Evolutionary conservation across 2,797 vertebrate species (phyloP).

Genomic region (Argya squamiceps): DNA sequence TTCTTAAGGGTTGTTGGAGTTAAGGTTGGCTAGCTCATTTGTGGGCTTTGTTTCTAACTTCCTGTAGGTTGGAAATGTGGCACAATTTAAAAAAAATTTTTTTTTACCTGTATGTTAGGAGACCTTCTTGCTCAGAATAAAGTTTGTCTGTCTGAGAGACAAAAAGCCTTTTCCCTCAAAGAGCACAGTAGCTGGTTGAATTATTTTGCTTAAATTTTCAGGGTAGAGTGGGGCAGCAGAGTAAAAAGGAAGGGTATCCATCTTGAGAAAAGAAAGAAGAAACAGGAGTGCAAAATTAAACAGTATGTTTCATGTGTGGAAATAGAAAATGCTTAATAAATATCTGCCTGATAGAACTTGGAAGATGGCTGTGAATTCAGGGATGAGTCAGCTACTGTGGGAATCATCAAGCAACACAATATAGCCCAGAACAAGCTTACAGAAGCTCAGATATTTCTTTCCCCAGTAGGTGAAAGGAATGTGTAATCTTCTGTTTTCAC

Average conservation of each 20-base stretch:
- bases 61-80: neutral
- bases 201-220: neutral
- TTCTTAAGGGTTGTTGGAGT: neutral
- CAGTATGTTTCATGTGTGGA: neutral
- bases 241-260: neutral
- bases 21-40: neutral
- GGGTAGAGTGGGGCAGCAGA: neutral
- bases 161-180: neutral
- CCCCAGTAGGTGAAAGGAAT: neutral
- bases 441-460: neutral
- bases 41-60: neutral
- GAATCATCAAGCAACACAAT: neutral
- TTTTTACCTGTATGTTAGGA: neutral
- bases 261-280: neutral
- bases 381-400: slow-evolving; percentile 19
- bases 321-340: neutral
- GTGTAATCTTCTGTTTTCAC: neutral
- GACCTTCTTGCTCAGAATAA: neutral
- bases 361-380: neutral
- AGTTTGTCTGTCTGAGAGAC: neutral
- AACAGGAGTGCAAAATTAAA: neutral
- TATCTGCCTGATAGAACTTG: neutral
- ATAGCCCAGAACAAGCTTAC: neutral
- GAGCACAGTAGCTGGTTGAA: neutral
- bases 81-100: neutral